Percentiles rank a stretch among this genome's conserved stretches.
These are phyloP conservation scores for Danio rerio DNA, from an alignment of 2,113 vertebrate genomes.

Conservation along the genomic window GRCz12tu NC_133176.1:39379001-39379500, in stretches of 20 bases:
- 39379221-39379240: conserved; percentile 60
- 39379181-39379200: conserved; percentile 38
- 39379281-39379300: conserved; percentile 22
- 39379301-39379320: conserved; percentile 56
- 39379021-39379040: conserved; percentile 49
- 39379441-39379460: conserved; percentile 51
- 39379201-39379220: background rate
- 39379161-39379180: too few relatives aligned
- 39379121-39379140: too few relatives aligned
- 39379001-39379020: too few relatives aligned
- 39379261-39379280: conserved; percentile 41
- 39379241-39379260: conserved; percentile 68
- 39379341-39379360: conserved; percentile 72
- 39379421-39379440: conserved; percentile 66
- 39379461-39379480: conserved; percentile 49
- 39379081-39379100: conserved; percentile 36
- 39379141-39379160: too few relatives aligned
- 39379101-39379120: too few relatives aligned
- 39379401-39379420: conserved; percentile 74
- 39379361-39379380: conserved; percentile 75
- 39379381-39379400: conserved; percentile 65
- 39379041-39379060: conserved; percentile 71
- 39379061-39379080: conserved; percentile 73
- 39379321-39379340: conserved; percentile 59
- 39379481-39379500: conserved; percentile 37